Evolutionary conservation across 1,140 invertebrate species (phyloP), one percentile per base, ranked within the genome.

Genomic region (Meteorus sp.): DNA sequence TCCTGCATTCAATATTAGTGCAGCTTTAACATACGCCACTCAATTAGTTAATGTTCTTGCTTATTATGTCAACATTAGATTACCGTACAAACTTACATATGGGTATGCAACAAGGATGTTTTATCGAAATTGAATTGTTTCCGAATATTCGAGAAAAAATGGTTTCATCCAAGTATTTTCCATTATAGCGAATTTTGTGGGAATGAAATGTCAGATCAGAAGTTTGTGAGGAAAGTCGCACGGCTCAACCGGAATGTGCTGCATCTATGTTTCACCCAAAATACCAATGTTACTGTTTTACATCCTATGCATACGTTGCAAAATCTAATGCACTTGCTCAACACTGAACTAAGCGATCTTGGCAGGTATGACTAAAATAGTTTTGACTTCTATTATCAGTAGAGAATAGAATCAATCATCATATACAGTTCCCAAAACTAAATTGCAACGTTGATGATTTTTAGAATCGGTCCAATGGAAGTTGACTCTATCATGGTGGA

Each of bases 201-300:
- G 33, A 84, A 83, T 66, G 86, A 88, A 70, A 78, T 90, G 69
- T 85, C 82, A 45, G 85, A 89, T 69, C 82, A 86, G 61, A 86
- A 89, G 73, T 92, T 94, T 76, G 77, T 83, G 43, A 82, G 86
- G 63, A 85, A 86, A 78, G 89, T 94, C 4, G 85, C 89, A 5
- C 84, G 87, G 55, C 81, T 94, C 13, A 93, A 94, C 78, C 85
- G 88, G 52, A 94, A 94, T 70, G 84, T 94, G 39, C 76, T 94
- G 63, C 88, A 92, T 76, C 75, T 94, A 56, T 93, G 91, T 73
- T 87, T 92, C 62, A 87, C 87, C 1, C 91, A 93, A 76, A 86
- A 88, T 66, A 86, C 92, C 8, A 82, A 88, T 68, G 70, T 84
- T 20, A 77, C 83, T 8, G 72, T 82, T 3, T 70, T 93, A 19